phyloP scores from a whole-genome alignment of 2,113 vertebrate genomes.

The Myrmecobius fasciatus region DNA sequence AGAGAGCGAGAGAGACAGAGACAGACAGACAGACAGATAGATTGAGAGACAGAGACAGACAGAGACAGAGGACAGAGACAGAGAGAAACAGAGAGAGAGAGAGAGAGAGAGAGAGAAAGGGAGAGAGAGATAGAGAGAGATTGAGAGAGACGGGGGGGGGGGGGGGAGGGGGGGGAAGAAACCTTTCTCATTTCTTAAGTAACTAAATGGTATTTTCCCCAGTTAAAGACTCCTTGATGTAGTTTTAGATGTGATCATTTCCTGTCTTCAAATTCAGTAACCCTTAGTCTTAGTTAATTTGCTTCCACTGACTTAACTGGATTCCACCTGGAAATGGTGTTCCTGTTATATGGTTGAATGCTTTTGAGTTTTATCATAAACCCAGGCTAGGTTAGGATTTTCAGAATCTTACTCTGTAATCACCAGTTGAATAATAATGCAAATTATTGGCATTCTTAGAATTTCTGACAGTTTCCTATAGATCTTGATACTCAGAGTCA shows the following conservation, averaged over 20 bases:
- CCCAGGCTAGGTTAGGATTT: conserved; percentile 13
- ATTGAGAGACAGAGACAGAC: too few species aligned
- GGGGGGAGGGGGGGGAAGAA: too few species aligned
- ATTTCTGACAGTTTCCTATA: conserved; percentile 22
- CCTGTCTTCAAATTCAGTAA: background rate
- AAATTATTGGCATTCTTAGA: background rate
- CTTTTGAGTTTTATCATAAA: background rate
- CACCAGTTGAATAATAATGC: conserved; percentile 4
- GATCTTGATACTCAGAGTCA: conserved; percentile 33
- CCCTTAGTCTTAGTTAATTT: background rate
- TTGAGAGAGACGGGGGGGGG: too few species aligned
- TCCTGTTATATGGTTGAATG: conserved; percentile 1
- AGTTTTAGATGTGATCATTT: background rate
- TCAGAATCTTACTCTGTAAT: background rate
- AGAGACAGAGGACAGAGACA: too few species aligned
- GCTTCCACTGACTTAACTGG: background rate
- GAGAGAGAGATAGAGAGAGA: too few species aligned
- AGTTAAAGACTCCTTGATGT: background rate
- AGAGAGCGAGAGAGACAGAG: too few species aligned
- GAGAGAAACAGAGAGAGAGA: too few species aligned
- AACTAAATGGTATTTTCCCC: background rate
- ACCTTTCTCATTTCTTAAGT: background rate
- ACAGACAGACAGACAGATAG: too few species aligned
- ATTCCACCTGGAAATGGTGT: background rate
- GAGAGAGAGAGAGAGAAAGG: too few species aligned